Base-by-base conservation (phyloP, 2,888 invertebrate genomes). In the Eubasilissa splendida region DNA sequence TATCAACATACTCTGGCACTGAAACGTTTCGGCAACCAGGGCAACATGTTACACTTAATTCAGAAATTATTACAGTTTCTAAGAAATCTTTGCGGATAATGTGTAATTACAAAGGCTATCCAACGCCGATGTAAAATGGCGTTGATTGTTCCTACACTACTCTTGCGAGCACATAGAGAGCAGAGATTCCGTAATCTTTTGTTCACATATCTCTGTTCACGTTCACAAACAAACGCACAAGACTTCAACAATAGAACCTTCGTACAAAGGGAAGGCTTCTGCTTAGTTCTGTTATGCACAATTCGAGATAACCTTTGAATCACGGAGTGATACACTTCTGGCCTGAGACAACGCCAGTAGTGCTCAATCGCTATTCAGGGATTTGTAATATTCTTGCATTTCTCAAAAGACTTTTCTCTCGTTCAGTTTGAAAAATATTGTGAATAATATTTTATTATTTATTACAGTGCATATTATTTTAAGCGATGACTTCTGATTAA, bases 291-390 rank as follows among this genome's bases (percentile, higher is more conserved):
- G 76, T 54, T 56, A 66, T 76, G 65, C 76, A 76, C 66, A 76
- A 54, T 76, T 76, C 53, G 31, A 54, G 76, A 66, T 66, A 76
- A 68, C 77, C 68, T 77, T 77, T 68, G 77, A 77, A 33, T 77
- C 77, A 42, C 77, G n/a, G 42, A 42, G 77, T 50, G 52, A 77
- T 56, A 56, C 58, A 56, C 56, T 31, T 73, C 63, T 33, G 50
- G n/a, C 58, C n/a, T 10, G 68, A 68, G 68, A 68, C 68, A 50
- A 56, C 11, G 42, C 14, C 71, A 73, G 58, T 8, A 33, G 56
- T 73, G 54, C 71, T 58, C 54, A 73, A 73, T 73, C 31, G 56
- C 56, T 58, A 73, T 58, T 73, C 12, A 10, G 42, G 22, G 22
- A 53, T 22, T 9, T 42, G 42, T 42, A 42, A 42, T 42, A 5